Conservation (phyloP, 2,113 vertebrate genomes). For the Nycticorax nycticorax region DNA sequence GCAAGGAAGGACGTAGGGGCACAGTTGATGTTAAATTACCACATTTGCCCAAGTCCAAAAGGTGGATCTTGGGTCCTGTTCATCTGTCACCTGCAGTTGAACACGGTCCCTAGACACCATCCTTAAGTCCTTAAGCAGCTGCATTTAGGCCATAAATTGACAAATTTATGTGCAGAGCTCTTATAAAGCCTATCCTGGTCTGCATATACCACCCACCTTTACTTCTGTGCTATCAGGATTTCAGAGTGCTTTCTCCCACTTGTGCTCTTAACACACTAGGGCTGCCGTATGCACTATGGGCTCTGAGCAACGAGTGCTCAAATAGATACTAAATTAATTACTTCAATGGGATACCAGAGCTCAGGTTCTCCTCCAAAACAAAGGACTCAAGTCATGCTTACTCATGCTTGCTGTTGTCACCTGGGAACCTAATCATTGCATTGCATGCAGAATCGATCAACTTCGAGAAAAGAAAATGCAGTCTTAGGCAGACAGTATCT, state of each 20-base stretch:
- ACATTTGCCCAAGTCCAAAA: not conserved
- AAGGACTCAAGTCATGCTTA: not conserved
- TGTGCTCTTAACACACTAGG: not conserved
- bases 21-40: not conserved
- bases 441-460: not conserved
- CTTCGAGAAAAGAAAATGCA: not conserved
- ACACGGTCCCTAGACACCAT: not conserved
- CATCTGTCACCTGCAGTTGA: not conserved
- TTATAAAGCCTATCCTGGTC: not conserved
- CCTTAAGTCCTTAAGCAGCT: not conserved
- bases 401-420: fast-evolving
- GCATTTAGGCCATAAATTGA: not conserved
- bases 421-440: not conserved
- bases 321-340: not conserved
- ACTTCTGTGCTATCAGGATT: not conserved
- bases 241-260: fast-evolving
- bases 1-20: not conserved
- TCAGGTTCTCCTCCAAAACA: not conserved
- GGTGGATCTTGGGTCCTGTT: not conserved
- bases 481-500: not conserved
- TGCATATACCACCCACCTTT: not conserved
- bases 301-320: not conserved
- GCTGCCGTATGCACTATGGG: fast-evolving
- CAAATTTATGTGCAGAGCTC: not conserved
- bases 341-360: not conserved